phyloP scores from a whole-genome alignment of 2,888 invertebrate species.

The Microctonus brassicae region DNA sequence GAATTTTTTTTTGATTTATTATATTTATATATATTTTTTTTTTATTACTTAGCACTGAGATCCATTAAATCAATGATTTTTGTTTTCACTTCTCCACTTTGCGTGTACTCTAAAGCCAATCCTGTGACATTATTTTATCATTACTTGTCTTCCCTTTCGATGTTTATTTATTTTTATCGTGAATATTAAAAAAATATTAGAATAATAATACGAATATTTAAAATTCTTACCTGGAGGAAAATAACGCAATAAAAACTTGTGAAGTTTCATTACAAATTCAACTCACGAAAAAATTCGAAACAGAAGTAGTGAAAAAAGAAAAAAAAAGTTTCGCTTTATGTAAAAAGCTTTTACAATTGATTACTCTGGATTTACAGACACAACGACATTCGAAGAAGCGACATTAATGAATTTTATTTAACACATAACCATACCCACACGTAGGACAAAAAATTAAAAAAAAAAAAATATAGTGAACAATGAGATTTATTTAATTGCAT shows the following conservation, averaged over 20 bases:
- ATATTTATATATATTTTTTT: not conserved
- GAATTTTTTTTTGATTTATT: too few species aligned
- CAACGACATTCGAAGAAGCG: conserved; percentile 23
- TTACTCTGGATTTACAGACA: conserved; percentile 56
- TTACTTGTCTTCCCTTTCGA: not conserved
- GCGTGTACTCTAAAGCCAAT: conserved; percentile 76
- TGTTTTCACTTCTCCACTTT: conserved; percentile 73
- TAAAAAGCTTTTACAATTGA: conserved; percentile 62
- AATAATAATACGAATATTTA: too few species aligned
- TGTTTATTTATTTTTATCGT: conserved; percentile 1
- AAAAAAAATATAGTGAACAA: too few species aligned
- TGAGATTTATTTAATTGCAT: too few species aligned
- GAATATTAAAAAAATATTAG: conserved; percentile 9
- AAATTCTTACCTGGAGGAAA: conserved; percentile 76
- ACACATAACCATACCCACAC: not conserved
- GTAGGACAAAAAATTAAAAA: not conserved
- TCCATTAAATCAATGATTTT: conserved; percentile 79
- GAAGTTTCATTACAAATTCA: conserved; percentile 73
- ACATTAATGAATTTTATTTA: conserved; percentile 25
- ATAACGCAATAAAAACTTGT: conserved; percentile 79
- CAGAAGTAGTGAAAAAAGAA: conserved; percentile 23
- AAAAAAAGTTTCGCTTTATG: conserved; percentile 17
- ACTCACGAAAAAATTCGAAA: conserved; percentile 27
- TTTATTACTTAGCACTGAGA: conserved; percentile 74
- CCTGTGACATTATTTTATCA: conserved; percentile 62